Evolutionary conservation across 2,888 invertebrate genomes (phyloP), one percentile per base, ranked within the genome.

Genomic region (Sericinus montela): DNA sequence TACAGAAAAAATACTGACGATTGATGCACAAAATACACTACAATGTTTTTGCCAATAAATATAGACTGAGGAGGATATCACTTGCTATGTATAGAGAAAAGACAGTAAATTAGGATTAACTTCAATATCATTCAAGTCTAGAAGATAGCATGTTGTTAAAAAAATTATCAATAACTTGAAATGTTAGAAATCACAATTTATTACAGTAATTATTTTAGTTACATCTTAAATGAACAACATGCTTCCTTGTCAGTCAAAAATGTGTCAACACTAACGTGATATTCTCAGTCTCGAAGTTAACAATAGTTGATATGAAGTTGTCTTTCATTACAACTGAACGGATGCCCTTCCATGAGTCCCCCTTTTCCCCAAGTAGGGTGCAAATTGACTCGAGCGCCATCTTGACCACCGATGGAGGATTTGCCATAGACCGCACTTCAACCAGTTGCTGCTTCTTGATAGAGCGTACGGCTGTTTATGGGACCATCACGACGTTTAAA

Each of bases 401-500:
- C 83, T 97, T 97, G 59, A 98, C 97, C 58, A 95, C 92, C 45
- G 94, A 93, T 43, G 98, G 98, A 51, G 98, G 98, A 90, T 97
- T 97, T 56, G 95, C 95, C 95, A 98, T 96, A 23, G 97, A 96
- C 56, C 97, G 92, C 60, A 98, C 95, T 83, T 98, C 98, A 54
- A 97, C 97, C 72, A 98, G 91, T 81, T 98, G 97, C 81, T 97
- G 97, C 85, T 97, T 97, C 92, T 97, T 97, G 90, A 98, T 98
- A 61, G 96, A 95, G 82, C 97, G 95, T 75, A 98, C 98, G 75
- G 98, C 97, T 93, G 85, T 77, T 42, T 35, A 37, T 43, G 30
- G 23, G 41, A 42, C 42, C 42, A 46, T 38, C 23, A 35, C 8
- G 19, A 39, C 15, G 35, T 46, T 41, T 52, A 56, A 45, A 47